Evolutionary conservation across 2,888 invertebrate species (phyloP).

Genomic region (Griposia aprilina): DNA sequence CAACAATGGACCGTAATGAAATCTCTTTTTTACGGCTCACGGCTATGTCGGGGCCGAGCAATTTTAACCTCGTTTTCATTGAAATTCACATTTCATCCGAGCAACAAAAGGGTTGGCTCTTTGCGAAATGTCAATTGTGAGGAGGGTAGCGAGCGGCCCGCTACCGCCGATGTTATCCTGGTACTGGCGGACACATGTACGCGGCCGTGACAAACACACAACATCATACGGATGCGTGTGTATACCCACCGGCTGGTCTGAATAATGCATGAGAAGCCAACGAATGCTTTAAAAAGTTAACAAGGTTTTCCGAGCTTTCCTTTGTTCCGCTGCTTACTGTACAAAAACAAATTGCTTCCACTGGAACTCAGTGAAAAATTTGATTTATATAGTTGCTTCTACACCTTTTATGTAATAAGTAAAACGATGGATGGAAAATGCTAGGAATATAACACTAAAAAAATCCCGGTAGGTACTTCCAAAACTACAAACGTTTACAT

Average conservation of each 20-base stretch:
- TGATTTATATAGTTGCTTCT: conserved; percentile 67
- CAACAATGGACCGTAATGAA: conserved; percentile 86
- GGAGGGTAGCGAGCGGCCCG: conserved; percentile 77
- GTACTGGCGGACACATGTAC: conserved; percentile 77
- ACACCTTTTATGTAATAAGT: conserved; percentile 18
- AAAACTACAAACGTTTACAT: conserved; percentile 5
- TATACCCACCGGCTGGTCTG: conserved; percentile 78
- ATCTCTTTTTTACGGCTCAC: conserved; percentile 75
- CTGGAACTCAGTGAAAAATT: conserved; percentile 73
- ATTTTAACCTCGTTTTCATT: conserved; percentile 88
- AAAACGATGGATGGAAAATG: conserved; percentile 9
- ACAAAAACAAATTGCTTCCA: conserved; percentile 85
- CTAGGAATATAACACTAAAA: background rate
- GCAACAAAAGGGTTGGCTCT: conserved; percentile 86
- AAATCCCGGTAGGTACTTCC: background rate
- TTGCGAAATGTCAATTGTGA: conserved; percentile 87
- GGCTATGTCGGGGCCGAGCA: conserved; percentile 81
- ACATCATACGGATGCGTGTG: conserved; percentile 69
- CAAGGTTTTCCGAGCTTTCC: conserved; percentile 88
- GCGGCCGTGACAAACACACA: conserved; percentile 76
- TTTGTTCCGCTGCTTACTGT: conserved; percentile 85
- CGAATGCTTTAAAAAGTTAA: conserved; percentile 89
- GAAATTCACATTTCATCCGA: conserved; percentile 87
- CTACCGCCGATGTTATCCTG: conserved; percentile 73
- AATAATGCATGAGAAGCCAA: conserved; percentile 87